Evolutionary conservation across 2,888 invertebrate genomes (phyloP).

Genomic region (Luffia ferchaultella): DNA sequence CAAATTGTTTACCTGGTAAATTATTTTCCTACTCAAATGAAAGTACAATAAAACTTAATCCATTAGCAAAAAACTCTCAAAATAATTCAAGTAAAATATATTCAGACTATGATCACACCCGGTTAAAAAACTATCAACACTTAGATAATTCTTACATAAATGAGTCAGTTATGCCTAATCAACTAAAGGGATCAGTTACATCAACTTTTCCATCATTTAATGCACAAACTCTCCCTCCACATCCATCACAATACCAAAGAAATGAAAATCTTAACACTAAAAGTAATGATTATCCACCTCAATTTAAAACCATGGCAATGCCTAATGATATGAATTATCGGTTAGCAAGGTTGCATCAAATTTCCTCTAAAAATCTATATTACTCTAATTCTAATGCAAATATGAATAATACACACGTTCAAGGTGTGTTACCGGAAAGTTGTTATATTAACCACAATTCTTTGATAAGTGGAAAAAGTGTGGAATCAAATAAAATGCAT

Average conservation of each 20-base stretch:
- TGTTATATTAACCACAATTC: constrained; percentile 60
- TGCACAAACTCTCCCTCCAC: constrained; percentile 33
- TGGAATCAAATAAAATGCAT: constrained; percentile 23
- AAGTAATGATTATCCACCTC: constrained; percentile 40
- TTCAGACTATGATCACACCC: constrained; percentile 38
- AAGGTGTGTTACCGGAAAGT: constrained; percentile 44
- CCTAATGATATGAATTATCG: constrained; percentile 36
- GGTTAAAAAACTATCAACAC: constrained; percentile 32
- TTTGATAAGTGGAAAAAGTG: constrained; percentile 45
- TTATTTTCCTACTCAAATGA: constrained; percentile 38
- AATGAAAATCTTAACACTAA: constrained; percentile 37
- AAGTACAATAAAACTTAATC: constrained; percentile 26
- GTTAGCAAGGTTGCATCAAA: constrained; percentile 36
- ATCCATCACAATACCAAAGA: constrained; percentile 32
- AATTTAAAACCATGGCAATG: constrained; percentile 35
- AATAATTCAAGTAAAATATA: constrained; percentile 39
- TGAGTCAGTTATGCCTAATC: constrained; percentile 35
- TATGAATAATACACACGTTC: constrained; percentile 41
- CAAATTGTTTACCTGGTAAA: constrained; percentile 41
- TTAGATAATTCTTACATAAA: constrained; percentile 39
- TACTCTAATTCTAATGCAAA: constrained; percentile 53
- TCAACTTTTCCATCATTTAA: constrained; percentile 36
- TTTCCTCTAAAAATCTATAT: constrained; percentile 52
- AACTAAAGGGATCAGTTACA: constrained; percentile 37
- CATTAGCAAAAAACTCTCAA: constrained; percentile 40